Evolutionary conservation across 2,113 vertebrate species (phyloP).

Genomic region (Murina feae): DNA sequence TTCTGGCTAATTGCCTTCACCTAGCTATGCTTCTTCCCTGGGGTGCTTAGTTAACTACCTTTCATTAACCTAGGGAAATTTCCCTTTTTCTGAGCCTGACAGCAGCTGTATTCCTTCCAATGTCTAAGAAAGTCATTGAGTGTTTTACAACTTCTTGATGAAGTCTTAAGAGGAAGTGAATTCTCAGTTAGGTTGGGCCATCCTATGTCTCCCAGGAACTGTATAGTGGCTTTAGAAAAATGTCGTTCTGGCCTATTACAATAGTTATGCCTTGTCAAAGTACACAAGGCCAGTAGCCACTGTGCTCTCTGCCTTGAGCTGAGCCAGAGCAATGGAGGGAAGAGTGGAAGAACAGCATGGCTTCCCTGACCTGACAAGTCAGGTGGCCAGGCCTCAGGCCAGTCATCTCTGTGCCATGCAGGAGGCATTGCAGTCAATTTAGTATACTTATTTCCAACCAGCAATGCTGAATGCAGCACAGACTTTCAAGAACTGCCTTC

Average conservation of each 20-base stretch:
- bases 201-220: constrained; percentile 61
- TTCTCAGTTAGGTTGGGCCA: constrained; percentile 55
- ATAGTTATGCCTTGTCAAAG: constrained; percentile 54
- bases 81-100: constrained; percentile 60
- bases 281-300: neutral
- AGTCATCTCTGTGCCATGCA: neutral
- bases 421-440: neutral
- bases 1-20: constrained; percentile 13
- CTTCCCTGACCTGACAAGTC: constrained; percentile 25
- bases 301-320: neutral
- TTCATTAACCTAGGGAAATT: constrained; percentile 64
- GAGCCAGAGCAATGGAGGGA: constrained; percentile 48
- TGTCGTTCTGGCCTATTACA: constrained; percentile 46
- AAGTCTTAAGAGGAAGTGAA: constrained; percentile 69
- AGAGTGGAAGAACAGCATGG: constrained; percentile 51
- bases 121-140: constrained; percentile 72
- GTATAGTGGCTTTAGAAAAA: constrained; percentile 55
- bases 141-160: constrained; percentile 70
- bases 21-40: constrained; percentile 51
- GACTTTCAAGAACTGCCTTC: constrained; percentile 8
- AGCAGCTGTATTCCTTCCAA: constrained; percentile 54
- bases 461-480: neutral
- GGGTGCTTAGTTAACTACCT: constrained; percentile 32
- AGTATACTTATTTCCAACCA: neutral
- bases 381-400: constrained; percentile 16